Evolutionary conservation across 2,113 vertebrate species (phyloP), one percentile per base, ranked within the genome.

Genomic region (Junco hyemalis): DNA sequence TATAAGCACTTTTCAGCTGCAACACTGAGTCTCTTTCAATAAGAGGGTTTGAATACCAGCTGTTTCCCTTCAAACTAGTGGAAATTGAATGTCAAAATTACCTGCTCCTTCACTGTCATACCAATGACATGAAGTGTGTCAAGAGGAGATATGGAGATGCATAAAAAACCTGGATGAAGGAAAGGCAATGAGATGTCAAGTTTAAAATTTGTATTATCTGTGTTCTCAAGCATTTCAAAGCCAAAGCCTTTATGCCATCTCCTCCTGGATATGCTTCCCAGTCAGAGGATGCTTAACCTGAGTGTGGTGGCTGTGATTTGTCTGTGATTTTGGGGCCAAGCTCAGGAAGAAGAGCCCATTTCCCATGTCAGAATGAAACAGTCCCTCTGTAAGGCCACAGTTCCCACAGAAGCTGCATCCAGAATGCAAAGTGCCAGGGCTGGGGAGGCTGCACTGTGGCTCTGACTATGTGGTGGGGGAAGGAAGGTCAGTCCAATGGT

Each of bases 71-170:
- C 80, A 86, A 72, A 54, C 19, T 60, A 40, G n/a, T 78, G 29
- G 79, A 76, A 93, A 93, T 70, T 35, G 73, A 73, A 83, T 77
- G 54, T 76, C 70, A 91, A 71, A 77, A 88, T 92, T 82, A 65
- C 51, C 33, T 76, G 33, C 28, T 90, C 17, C 59, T 76, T 88
- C 56, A 28, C 74, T 87, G 64, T 81, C 94, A 89, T 54, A 53
- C 16, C 77, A 64, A n/a, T 42, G 29, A 24, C 1, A 0, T 80
- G 45, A 93, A 44, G 10, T 40, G 31, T 66, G 12, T 35, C 60
- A 70, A 79, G 44, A 74, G 33, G 74, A 84, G 18, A 17, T 28
- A 25, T 35, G 18, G 40, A 82, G 50, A 64, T 53, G 23, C 53
- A 59, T 82, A 45, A 79, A 60, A 73, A 69, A 13, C 24, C 7